Base-by-base conservation (phyloP, 2,888 invertebrate genomes). In the Caradrina clavipalpis region DNA sequence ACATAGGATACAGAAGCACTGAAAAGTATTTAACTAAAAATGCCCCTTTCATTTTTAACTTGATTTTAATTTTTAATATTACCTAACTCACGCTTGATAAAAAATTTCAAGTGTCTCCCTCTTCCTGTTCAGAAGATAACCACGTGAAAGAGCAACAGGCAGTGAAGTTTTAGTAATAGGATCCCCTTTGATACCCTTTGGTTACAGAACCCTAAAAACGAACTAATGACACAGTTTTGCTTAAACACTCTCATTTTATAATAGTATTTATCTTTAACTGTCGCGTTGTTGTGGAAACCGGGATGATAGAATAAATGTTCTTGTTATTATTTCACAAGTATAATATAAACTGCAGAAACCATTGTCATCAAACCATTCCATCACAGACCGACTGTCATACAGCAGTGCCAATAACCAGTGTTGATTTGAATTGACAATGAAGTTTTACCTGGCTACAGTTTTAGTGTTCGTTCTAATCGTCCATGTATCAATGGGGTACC, bases 341-440 rank as follows among this genome's bases (percentile, higher is more conserved):
- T 51, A 10, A 65, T 45, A 19, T 22, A 26, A 35, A 54, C 45
- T 47, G 39, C n/a, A n/a, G 7, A 47, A 35, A 35, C 10, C 4
- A 4, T 19, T 17, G 10, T 2, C 6, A 26, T n/a, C n/a, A n/a
- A n/a, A n/a, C 17, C 11, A 49, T 55, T 31, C 10, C 11, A n/a
- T 26, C n/a, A 17, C 11, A 13, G 0, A 11, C 13, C 0, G 4
- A 0, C 13, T 5, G 35, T 35, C 19, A 19, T 6, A 11, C 13
- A 26, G 5, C 17, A 15, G 21, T 53, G 8, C 8, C 35, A 22
- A 45, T 7, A 17, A 13, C 0, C 39, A 39, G 39, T n/a, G n/a
- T n/a, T n/a, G n/a, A n/a, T n/a, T n/a, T n/a, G n/a, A 11, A 17
- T 0, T 50, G 1, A 69, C 31, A 19, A 70, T 70, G 69, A 70